Evolutionary conservation across 1,140 invertebrate genomes (phyloP).

Genomic region (Micrasema longulum): DNA sequence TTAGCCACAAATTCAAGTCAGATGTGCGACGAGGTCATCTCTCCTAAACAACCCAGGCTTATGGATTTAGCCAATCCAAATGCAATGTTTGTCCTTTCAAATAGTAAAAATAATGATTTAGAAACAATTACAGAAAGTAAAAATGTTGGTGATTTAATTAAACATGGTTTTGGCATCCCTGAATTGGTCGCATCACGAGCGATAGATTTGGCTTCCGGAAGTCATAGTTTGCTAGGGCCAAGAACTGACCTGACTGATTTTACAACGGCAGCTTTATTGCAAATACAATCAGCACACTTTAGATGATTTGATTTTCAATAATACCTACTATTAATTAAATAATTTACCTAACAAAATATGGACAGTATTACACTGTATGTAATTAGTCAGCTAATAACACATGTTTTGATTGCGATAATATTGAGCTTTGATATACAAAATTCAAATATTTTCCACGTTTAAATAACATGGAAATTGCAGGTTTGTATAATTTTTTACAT

Average conservation of each 20-base stretch:
- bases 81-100: not conserved
- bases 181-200: constrained; percentile 30
- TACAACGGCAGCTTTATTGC: constrained; percentile 40
- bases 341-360: no score
- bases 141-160: constrained; percentile 41
- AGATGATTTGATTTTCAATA: no score
- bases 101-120: not conserved
- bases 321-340: no score
- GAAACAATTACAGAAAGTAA: not conserved
- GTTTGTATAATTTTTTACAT: no score
- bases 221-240: constrained; percentile 31
- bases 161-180: constrained; percentile 41
- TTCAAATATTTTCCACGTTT: no score
- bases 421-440: no score
- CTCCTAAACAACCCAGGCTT: not conserved
- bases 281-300: constrained; percentile 45
- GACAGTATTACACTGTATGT: no score
- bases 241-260: constrained; percentile 42
- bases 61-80: constrained; percentile 9
- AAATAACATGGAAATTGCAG: no score
- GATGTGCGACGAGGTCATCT: not conserved
- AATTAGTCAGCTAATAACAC: no score
- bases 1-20: constrained; percentile 18
- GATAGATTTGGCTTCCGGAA: constrained; percentile 39
- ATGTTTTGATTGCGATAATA: no score